Evolutionary conservation across 2,113 vertebrate genomes (phyloP), one percentile per base, ranked within the genome.

Genomic region (Hydrochoerus hydrochaeris): DNA sequence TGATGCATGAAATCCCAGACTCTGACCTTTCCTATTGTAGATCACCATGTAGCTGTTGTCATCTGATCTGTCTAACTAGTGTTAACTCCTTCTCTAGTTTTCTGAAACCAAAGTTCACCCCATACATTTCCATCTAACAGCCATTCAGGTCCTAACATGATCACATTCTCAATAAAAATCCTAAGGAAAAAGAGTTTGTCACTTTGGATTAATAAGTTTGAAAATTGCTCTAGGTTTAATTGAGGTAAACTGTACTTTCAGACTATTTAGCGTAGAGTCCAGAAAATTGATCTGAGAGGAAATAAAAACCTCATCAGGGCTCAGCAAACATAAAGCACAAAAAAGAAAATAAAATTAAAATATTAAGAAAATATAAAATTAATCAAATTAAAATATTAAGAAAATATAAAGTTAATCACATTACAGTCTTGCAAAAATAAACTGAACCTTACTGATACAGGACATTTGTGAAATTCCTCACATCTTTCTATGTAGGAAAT

Each of bases 171-270:
- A 22, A 20, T 3, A 62, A 90, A 87, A 94, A 58, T 7, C 35
- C 24, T 22, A 41, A 80, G 4, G 58, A 16, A 90, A 67, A 83
- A 16, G 19, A 87, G 32, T 28, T 67, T 58, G 6, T 46, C 67
- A 54, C 7, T 13, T 7, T 60, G 67, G 41, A 60, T 62, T 75
- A 69, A 1, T 54, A 85, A 41, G 30, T 84, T 58, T 89, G 8
- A 78, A 80, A 91, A 80, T n/a, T 81, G 32, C 44, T 57, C 75
- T 95, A 63, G 30, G 89, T 54, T 83, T 75, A 67, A 69, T 87
- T 86, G 10, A 16, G 35, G 9, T 13, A 90, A 41, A 4, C 17
- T 60, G 0, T 52, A 62, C 52, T 41, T 85, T 38, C 19, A 57
- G 38, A 54, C 4, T 62, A 86, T 46, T 90, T 89, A 83, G 71